These are phyloP conservation scores for Nothocercus nigrocapillus DNA, from an alignment of 2,113 vertebrate species.

Conservation along the genomic window DNA sequence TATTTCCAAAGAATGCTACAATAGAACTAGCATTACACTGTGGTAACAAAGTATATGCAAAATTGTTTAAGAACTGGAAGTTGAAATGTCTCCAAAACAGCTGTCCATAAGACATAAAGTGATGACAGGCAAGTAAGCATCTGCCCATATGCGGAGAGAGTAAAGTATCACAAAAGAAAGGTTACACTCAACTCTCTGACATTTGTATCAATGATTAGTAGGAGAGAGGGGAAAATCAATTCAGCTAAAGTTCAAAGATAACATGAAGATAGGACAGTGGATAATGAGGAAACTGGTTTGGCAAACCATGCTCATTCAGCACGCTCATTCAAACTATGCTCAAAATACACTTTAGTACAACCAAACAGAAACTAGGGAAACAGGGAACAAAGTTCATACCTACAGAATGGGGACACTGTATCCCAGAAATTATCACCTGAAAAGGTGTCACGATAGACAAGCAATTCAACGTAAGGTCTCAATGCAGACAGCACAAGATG, in stretches of 20 bases:
- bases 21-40: neutral
- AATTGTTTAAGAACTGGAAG: conserved; percentile 6
- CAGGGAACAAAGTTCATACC: neutral
- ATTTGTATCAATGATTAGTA: neutral
- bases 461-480: neutral
- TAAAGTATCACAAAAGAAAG: neutral
- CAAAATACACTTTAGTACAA: neutral
- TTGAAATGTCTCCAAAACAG: conserved; percentile 4
- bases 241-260: neutral
- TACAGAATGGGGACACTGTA: neutral
- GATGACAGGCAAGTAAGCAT: neutral
- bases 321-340: too few relatives aligned
- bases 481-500: neutral
- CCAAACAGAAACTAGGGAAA: neutral
- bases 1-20: neutral
- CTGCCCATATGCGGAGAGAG: neutral
- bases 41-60: neutral
- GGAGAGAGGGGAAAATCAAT: conserved; percentile 6
- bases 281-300: conserved; percentile 17
- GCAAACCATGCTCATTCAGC: neutral
- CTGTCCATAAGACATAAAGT: neutral
- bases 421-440: neutral
- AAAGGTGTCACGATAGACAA: neutral
- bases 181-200: neutral
- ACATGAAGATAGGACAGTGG: conserved; percentile 31